Evolutionary conservation across 2,113 vertebrate species (phyloP).

Genomic region (Riparia riparia): DNA sequence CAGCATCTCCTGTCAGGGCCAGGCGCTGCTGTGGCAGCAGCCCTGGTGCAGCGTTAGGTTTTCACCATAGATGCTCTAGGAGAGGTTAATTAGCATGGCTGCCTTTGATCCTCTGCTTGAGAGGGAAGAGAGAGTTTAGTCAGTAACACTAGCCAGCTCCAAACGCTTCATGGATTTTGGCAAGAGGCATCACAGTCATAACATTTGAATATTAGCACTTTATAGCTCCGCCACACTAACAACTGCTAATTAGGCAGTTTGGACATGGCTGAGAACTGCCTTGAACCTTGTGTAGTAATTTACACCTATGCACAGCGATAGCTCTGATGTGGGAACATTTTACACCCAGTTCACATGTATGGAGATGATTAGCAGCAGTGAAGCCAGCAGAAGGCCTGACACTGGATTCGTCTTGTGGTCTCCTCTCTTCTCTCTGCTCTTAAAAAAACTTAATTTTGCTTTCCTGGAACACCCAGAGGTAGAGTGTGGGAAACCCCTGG

Average conservation of each 20-base stretch:
- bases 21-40: background rate
- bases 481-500: conserved; percentile 1
- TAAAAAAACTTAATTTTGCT: conserved; percentile 55
- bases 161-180: conserved; percentile 71
- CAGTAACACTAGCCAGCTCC: conserved; percentile 40
- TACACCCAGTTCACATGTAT: conserved; percentile 3
- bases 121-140: conserved; percentile 54
- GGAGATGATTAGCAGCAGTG: background rate
- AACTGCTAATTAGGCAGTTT: conserved; percentile 69
- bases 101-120: conserved; percentile 57
- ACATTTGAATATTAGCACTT: conserved; percentile 76
- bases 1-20: background rate
- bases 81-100: conserved; percentile 31
- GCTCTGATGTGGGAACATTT: background rate
- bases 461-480: conserved; percentile 36
- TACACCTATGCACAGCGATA: conserved; percentile 12
- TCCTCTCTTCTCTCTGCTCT: background rate
- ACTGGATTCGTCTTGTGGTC: conserved; percentile 4
- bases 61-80: background rate
- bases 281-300: conserved; percentile 36
- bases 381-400: background rate
- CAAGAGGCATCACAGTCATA: conserved; percentile 64
- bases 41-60: background rate
- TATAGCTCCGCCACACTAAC: conserved; percentile 48
- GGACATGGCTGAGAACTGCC: background rate